These are phyloP conservation scores for Pegoplata infirma DNA, from an alignment of 2,888 invertebrate species.

Conservation along the genomic window DNA sequence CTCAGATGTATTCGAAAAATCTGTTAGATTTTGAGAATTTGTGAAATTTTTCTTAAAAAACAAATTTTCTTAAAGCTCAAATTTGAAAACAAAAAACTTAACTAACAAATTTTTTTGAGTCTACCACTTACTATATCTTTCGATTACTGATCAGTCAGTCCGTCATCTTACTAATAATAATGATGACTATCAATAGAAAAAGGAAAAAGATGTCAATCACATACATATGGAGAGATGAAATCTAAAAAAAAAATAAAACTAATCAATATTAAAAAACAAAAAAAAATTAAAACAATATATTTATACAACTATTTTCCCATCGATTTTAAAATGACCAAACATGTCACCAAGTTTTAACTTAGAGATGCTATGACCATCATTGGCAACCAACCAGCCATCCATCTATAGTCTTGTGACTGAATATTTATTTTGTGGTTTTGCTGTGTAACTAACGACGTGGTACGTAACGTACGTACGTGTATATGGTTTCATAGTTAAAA, in stretches of 20 bases:
- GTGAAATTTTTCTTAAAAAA: too few relatives aligned
- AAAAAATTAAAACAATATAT: conserved; percentile 26
- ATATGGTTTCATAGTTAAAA: conserved; percentile 50
- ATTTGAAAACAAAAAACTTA: too few relatives aligned
- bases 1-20: too few relatives aligned
- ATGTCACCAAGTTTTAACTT: conserved; percentile 51
- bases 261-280: conserved; percentile 25
- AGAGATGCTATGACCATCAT: conserved; percentile 58
- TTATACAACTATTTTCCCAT: conserved; percentile 63
- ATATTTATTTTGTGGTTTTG: conserved; percentile 40
- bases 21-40: too few relatives aligned
- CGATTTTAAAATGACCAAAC: conserved; percentile 61
- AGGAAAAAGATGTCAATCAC: conserved; percentile 60
- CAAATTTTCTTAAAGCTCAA: too few relatives aligned
- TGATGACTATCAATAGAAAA: conserved; percentile 54
- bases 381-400: conserved; percentile 50
- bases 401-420: conserved; percentile 43
- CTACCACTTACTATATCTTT: background rate
- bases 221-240: conserved; percentile 40
- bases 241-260: conserved; percentile 33
- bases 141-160: conserved; percentile 11
- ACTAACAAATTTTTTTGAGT: too few relatives aligned
- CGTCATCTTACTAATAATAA: conserved; percentile 30
- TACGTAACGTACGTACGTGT: too few relatives aligned
- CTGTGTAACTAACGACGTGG: too few relatives aligned